Evolutionary conservation across 2,888 invertebrate species (phyloP), one percentile per base, ranked within the genome.

Genomic region (Eupithecia tripunctaria): DNA sequence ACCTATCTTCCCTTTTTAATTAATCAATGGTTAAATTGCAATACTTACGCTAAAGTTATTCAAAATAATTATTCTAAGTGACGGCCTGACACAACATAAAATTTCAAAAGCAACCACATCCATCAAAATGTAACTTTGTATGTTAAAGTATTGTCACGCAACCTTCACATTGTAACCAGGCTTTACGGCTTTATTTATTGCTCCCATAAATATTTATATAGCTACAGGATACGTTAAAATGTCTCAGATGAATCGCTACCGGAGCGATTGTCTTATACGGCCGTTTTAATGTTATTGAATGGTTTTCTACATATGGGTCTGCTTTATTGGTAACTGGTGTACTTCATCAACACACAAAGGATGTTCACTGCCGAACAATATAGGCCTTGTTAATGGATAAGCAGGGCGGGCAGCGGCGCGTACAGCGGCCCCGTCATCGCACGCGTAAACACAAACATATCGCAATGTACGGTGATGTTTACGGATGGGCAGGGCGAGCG

Each of bases 101-200:
- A 56, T 56, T 25, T 21, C 51, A 56, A 25, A 25, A 21, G 14
- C 56, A 25, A 56, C 56, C 56, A 56, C 12, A 56, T 56, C 56
- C 56, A 56, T 56, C 56, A 56, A 56, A 47, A 21, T 14, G 56
- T 56, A 25, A 56, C 56, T 21, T 51, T 51, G 51, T 51, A 51
- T 21, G 62, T 63, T 51, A 63, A 63, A 32, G 62, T 63, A 36
- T 62, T 36, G 62, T 63, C 32, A 63, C 62, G 62, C 32, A 32
- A 63, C 56, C 56, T 56, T 63, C 36, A 36, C 62, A 32, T 63
- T 63, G 62, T 63, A 32, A 36, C 15, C 62, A 32, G 32, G 32
- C 32, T 63, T 63, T 63, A 63, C 36, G 62, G 36, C 62, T n/a
- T 63, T 63, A 63, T 63, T 63, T 63, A 63, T 32, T 10, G 62